Base-by-base conservation (phyloP, 2,113 vertebrate species). In the Sylvietta virens region DNA sequence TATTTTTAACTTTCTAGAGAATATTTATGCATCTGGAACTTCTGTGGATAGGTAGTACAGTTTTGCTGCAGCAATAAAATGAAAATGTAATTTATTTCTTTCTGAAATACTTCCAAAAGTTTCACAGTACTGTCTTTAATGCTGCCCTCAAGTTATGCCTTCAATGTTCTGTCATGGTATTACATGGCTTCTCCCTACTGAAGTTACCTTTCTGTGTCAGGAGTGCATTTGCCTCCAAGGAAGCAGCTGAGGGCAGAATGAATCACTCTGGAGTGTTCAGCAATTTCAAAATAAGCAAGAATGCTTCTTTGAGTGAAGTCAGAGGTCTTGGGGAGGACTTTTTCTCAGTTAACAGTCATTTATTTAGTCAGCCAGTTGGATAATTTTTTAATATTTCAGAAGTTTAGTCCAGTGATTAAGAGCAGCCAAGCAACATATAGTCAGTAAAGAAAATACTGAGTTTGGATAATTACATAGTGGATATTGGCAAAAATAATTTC, bases 1-100 rank as follows among this genome's bases (percentile, higher is more conserved):
- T 92, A 94, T 96, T 96, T 96, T 94, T 95, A 96, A 92, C 86
- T 79, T 94, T 87, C 89, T 94, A 80, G 70, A 95, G 87, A 80
- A 45, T 94, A 80, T 89, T 84, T 66, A 50, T 92, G 78, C 67
- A 91, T 95, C 74, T 95, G 94, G 83, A 87, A 92, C 87, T 82
- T 94, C 62, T 82, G 66, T 72, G 53, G 50, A 73, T 87, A 92
- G 93, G 89, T 94, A 91, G 35, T 78, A 56, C 58, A 56, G 72
- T 88, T 93, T 78, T 86, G 48, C 62, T 65, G 91, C 70, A 74
- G 81, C 57, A 76, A 56, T 91, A 94, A 91, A 94, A 86, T 87
- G 56, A 92, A 86, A 91, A 91, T 84, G 27, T 86, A 90, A 94
- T 90, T 42, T 66, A 74, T 88, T 93, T 78, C 26, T 79, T 89